These are phyloP conservation scores for Drosophila santomea DNA, from an alignment of 1,140 invertebrate species.

Conservation along the genomic window DNA sequence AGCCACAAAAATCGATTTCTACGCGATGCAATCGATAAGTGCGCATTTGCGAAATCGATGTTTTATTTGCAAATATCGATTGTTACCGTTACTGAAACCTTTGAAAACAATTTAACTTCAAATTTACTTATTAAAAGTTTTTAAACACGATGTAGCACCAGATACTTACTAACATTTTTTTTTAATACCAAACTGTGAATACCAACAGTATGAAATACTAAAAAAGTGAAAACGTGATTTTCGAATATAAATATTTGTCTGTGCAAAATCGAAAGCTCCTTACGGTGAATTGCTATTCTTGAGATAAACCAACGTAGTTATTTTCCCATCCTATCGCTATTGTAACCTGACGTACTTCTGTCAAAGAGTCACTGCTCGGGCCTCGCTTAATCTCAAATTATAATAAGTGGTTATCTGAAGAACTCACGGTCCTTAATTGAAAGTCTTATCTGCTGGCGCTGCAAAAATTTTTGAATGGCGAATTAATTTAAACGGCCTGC, in stretches of 20 bases:
- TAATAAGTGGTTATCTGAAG: slow-evolving; percentile 62
- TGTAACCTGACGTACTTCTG: neutral
- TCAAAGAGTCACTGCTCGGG: slow-evolving; percentile 3
- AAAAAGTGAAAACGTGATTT: neutral
- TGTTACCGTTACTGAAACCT: neutral
- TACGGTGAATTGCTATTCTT: neutral
- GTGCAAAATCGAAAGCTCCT: neutral
- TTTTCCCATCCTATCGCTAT: slow-evolving; percentile 17
- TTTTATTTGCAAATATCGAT: neutral
- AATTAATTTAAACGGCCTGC: slow-evolving; percentile 68
- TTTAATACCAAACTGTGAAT: neutral
- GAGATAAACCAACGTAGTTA: slow-evolving; percentile 11
- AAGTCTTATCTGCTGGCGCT: slow-evolving; percentile 60
- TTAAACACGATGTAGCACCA: no score
- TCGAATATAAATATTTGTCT: slow-evolving; percentile 1
- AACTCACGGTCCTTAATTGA: slow-evolving; percentile 51
- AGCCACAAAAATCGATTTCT: neutral
- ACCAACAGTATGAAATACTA: neutral
- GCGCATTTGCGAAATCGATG: neutral
- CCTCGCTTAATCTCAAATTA: slow-evolving; percentile 60
- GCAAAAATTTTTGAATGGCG: slow-evolving; percentile 44
- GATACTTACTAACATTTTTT: no score
- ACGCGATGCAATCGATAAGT: neutral
- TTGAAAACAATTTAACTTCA: neutral
- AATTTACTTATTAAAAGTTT: no score